phyloP scores from a whole-genome alignment of 2,797 vertebrate species.

The Denticeps clupeoides region DNA sequence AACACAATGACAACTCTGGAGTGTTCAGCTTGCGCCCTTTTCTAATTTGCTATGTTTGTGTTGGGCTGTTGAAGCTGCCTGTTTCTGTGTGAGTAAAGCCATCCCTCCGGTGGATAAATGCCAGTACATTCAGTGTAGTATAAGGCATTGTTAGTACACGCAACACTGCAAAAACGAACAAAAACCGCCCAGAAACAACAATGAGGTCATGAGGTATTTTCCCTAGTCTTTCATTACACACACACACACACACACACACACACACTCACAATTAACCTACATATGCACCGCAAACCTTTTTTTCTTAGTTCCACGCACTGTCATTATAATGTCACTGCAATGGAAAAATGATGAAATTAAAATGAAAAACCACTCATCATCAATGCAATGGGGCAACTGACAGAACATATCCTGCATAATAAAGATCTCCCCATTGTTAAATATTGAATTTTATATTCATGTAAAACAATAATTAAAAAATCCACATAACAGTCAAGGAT shows the following conservation, averaged over 20 bases:
- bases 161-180: constrained; percentile 63
- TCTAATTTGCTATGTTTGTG: constrained; percentile 53
- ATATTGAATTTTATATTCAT: constrained; percentile 67
- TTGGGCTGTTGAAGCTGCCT: constrained; percentile 73
- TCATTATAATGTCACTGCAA: constrained; percentile 17
- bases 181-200: constrained; percentile 50
- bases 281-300: constrained; percentile 2
- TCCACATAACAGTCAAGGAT: constrained; percentile 79
- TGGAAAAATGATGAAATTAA: constrained; percentile 43
- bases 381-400: constrained; percentile 66
- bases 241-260: constrained; percentile 4
- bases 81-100: constrained; percentile 66
- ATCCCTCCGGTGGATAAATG: constrained; percentile 76
- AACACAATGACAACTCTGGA: constrained; percentile 84
- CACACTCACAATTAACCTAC: neutral
- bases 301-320: neutral
- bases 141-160: constrained; percentile 97
- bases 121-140: constrained; percentile 91
- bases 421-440: constrained; percentile 59
- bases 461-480: constrained; percentile 75
- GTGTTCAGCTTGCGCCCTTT: constrained; percentile 53
- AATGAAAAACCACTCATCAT: constrained; percentile 43
- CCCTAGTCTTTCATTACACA: constrained; percentile 21
- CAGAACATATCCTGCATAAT: constrained; percentile 72
- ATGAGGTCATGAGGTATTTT: constrained; percentile 75